phyloP scores from a whole-genome alignment of 64 coral and sea anemone species.

The Montipora sp. region DNA sequence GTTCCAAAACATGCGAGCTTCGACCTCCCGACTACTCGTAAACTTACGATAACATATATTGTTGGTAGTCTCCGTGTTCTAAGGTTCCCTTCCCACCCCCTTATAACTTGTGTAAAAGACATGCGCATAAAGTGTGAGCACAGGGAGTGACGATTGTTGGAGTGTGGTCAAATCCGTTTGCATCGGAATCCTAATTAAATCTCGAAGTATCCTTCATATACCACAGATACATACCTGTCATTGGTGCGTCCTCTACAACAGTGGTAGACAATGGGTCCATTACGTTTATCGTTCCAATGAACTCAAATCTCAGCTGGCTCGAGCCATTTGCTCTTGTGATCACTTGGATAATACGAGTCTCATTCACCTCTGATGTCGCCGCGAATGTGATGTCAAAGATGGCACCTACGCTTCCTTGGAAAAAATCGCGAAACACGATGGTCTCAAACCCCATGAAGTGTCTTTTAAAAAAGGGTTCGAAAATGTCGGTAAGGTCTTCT shows the following conservation, averaged over 20 bases:
- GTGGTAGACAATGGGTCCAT: not conserved
- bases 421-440: not conserved
- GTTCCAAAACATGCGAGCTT: too few species aligned
- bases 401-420: not conserved
- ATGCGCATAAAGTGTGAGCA: too few species aligned
- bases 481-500: not conserved
- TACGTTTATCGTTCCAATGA: not conserved
- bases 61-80: too few species aligned
- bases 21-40: too few species aligned
- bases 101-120: too few species aligned
- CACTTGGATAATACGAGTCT: not conserved
- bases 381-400: constrained; percentile 4
- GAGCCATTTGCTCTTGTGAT: not conserved
- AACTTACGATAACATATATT: too few species aligned
- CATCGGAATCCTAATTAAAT: too few species aligned
- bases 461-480: not conserved
- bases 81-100: too few species aligned
- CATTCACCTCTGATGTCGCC: not conserved
- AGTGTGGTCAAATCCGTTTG: too few species aligned
- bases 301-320: not conserved
- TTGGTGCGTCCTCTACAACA: not conserved
- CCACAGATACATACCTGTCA: not conserved
- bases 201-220: too few species aligned
- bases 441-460: not conserved
- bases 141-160: too few species aligned